A percentile compares a stretch with the other conserved stretches of the same genome.
These are phyloP conservation scores for Siderastrea siderea DNA, from an alignment of 92 coral and sea anemone species.

Conservation along the genomic window DNA sequence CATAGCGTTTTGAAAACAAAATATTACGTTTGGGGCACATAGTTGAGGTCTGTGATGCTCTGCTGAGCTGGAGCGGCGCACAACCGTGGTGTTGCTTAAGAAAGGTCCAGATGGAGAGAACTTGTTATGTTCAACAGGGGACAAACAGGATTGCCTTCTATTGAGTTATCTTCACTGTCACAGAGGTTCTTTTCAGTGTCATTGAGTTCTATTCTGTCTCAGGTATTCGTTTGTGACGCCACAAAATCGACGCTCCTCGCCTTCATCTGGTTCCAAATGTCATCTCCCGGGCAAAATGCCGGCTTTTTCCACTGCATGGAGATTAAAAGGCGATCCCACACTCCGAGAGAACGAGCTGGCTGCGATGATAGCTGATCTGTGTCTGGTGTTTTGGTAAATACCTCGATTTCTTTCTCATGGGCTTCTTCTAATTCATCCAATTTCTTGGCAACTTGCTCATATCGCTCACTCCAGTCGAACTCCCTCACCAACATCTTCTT, in stretches of 20 bases:
- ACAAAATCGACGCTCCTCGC: conserved; percentile 3
- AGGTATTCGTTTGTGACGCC: too few relatives aligned
- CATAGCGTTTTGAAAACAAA: too few relatives aligned
- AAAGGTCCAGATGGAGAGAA: too few relatives aligned
- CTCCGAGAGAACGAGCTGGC: neutral
- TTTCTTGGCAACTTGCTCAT: neutral
- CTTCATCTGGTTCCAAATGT: conserved; percentile 61
- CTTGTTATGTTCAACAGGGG: too few relatives aligned
- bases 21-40: too few relatives aligned
- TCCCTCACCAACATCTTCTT: conserved; percentile 10
- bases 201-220: too few relatives aligned
- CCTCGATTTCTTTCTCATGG: conserved; percentile 1
- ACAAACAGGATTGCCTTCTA: too few relatives aligned
- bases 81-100: too few relatives aligned
- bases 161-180: too few relatives aligned
- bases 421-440: conserved; percentile 8
- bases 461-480: conserved; percentile 18
- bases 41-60: too few relatives aligned
- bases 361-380: neutral
- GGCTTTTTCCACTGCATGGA: conserved; percentile 52
- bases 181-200: too few relatives aligned
- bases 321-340: conserved; percentile 18
- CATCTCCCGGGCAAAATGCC: conserved; percentile 67
- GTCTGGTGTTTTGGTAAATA: conserved; percentile 3
- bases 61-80: too few relatives aligned